Percentiles rank a stretch among this genome's conserved stretches.
phyloP scores from a whole-genome alignment of 2,888 invertebrate species.

The Mylabris sibirica region DNA sequence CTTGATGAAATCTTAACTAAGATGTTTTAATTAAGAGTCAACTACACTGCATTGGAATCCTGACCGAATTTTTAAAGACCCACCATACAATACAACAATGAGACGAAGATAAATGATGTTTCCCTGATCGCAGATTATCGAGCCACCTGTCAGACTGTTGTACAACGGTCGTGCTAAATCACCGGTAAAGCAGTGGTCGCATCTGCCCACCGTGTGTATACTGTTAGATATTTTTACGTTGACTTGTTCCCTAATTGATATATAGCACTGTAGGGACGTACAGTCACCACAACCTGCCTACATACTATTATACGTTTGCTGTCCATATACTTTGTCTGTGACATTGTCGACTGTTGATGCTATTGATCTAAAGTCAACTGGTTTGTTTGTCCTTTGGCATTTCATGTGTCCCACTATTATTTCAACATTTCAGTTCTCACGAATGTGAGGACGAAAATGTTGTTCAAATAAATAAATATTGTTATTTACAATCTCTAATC shows the following conservation, averaged over 20 bases:
- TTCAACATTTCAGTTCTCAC: not conserved
- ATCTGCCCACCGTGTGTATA: slow-evolving; percentile 43
- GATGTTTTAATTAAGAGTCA: slow-evolving; percentile 1
- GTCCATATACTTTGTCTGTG: not conserved
- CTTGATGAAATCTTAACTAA: not conserved
- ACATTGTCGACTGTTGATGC: slow-evolving; percentile 21
- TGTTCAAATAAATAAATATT: too few species aligned
- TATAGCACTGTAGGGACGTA: slow-evolving; percentile 52
- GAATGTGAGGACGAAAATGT: not conserved
- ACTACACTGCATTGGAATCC: not conserved
- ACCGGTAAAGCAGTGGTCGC: slow-evolving; percentile 47
- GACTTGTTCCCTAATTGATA: slow-evolving; percentile 52
- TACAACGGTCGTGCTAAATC: slow-evolving; percentile 48
- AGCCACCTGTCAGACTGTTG: slow-evolving; percentile 45
- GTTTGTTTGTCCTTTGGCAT: slow-evolving; percentile 45
- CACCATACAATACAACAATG: slow-evolving; percentile 34
- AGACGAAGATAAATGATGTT: slow-evolving; percentile 52
- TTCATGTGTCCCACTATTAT: slow-evolving; percentile 20
- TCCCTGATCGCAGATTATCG: slow-evolving; percentile 54
- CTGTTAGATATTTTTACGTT: slow-evolving; percentile 44
- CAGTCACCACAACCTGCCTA: slow-evolving; percentile 31
- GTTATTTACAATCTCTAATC: not conserved
- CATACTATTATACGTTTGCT: not conserved
- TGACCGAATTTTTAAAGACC: slow-evolving; percentile 16
- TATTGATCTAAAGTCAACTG: slow-evolving; percentile 47